Percentiles rank a stretch among this genome's conserved stretches.
phyloP scores from a whole-genome alignment of 2,113 vertebrate genomes.

The Grallaria varia region DNA sequence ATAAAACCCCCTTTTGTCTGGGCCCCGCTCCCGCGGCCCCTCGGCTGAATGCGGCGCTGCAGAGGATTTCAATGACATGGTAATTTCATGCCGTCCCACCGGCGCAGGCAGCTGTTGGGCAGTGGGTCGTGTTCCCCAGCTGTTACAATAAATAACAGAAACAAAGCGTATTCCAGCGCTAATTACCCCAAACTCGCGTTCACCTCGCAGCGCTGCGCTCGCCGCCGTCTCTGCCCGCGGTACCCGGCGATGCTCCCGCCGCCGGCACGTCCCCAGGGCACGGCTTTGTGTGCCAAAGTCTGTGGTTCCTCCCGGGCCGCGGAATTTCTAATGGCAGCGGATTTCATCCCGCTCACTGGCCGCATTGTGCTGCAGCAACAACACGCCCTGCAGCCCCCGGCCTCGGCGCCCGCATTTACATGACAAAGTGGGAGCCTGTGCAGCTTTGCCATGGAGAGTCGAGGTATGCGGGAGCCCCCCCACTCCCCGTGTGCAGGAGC shows the following conservation, averaged over 20 bases:
- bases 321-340: constrained; percentile 59
- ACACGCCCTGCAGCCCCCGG: constrained; percentile 14
- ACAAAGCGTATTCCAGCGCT: neutral
- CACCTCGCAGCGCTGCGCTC: neutral
- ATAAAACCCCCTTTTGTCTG: constrained; percentile 46
- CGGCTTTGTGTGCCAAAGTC: constrained; percentile 32
- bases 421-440: constrained; percentile 69
- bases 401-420: constrained; percentile 63
- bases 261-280: neutral
- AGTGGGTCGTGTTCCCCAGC: constrained; percentile 33
- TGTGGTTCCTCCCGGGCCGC: constrained; percentile 22
- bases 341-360: constrained; percentile 50
- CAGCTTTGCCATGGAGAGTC: constrained; percentile 64
- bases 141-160: constrained; percentile 25
- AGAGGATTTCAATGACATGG: constrained; percentile 58
- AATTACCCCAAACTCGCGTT: neutral
- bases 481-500: neutral
- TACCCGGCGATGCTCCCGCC: neutral
- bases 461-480: constrained; percentile 47
- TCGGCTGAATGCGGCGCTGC: constrained; percentile 11
- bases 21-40: constrained; percentile 6
- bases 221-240: neutral
- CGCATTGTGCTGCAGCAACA: constrained; percentile 57
- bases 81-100: constrained; percentile 53
- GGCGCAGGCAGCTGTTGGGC: constrained; percentile 45